A percentile compares a stretch with the other conserved stretches of the same genome.
These are phyloP conservation scores for Pedionomus torquatus DNA, from an alignment of 2,113 vertebrate genomes.

Conservation along the genomic window DNA sequence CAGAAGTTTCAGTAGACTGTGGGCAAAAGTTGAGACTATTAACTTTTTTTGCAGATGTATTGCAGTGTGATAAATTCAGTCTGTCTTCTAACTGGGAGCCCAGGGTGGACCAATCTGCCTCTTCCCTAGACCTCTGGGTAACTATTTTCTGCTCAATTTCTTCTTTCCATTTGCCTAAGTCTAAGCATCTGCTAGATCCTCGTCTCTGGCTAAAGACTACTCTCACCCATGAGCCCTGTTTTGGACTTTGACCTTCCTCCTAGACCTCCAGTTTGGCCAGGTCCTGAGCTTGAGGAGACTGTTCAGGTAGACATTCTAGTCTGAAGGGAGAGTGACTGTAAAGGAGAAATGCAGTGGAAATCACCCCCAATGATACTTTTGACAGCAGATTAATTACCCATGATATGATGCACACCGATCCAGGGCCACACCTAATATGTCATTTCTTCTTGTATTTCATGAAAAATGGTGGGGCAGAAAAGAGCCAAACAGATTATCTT, in stretches of 20 bases:
- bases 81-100: neutral
- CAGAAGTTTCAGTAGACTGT: neutral
- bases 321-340: neutral
- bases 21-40: neutral
- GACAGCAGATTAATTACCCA: neutral
- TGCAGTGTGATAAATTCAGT: neutral
- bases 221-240: neutral
- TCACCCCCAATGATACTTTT: neutral
- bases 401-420: neutral
- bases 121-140: neutral
- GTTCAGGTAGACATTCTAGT: neutral
- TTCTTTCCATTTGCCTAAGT: neutral
- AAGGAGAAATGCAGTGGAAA: neutral
- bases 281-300: neutral
- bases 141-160: neutral
- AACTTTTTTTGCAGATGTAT: neutral
- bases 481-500: neutral
- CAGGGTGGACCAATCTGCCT: neutral
- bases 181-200: neutral
- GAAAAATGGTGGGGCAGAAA: neutral
- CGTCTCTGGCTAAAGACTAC: neutral
- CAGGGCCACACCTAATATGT: neutral
- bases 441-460: neutral
- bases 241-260: neutral
- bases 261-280: neutral